Evolutionary conservation across 2,797 vertebrate genomes (phyloP).

Genomic region (Danio choprae): DNA sequence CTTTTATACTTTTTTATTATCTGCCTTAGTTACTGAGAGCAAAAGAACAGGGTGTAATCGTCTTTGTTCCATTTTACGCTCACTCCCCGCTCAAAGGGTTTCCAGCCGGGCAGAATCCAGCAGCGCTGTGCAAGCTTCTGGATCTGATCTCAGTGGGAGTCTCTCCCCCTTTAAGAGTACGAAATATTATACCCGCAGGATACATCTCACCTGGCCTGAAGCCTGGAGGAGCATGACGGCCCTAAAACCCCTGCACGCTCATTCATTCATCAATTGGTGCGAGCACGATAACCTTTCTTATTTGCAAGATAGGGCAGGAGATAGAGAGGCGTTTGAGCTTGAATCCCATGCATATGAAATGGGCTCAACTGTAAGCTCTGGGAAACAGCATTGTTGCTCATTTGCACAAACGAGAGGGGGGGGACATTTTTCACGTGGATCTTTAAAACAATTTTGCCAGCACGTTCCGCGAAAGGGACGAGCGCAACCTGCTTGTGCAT

Average conservation of each 20-base stretch:
- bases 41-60: slow-evolving; percentile 40
- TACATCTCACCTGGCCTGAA: slow-evolving; percentile 39
- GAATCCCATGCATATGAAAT: slow-evolving; percentile 38
- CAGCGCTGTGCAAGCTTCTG: slow-evolving; percentile 24
- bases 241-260: slow-evolving; percentile 39
- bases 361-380: slow-evolving; percentile 5
- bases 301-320: slow-evolving; percentile 52
- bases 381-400: slow-evolving; percentile 12
- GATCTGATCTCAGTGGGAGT: slow-evolving; percentile 43
- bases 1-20: slow-evolving; percentile 33
- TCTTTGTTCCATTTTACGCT: slow-evolving; percentile 49
- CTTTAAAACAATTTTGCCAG: slow-evolving; percentile 33
- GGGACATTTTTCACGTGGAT: slow-evolving; percentile 20
- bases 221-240: slow-evolving; percentile 7
- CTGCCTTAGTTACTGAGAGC: slow-evolving; percentile 29
- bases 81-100: slow-evolving; percentile 41
- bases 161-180: slow-evolving; percentile 34
- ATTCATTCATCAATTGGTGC: slow-evolving; percentile 36
- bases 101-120: slow-evolving; percentile 43
- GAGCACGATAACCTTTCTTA: slow-evolving; percentile 49
- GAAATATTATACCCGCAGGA: slow-evolving; percentile 44
- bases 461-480: slow-evolving; percentile 2
- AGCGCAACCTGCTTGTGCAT: slow-evolving; percentile 39
- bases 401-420: slow-evolving; percentile 25
- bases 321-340: slow-evolving; percentile 25